Base-by-base conservation (phyloP, 1,140 invertebrate species). In the Zaprionus nigranus region DNA sequence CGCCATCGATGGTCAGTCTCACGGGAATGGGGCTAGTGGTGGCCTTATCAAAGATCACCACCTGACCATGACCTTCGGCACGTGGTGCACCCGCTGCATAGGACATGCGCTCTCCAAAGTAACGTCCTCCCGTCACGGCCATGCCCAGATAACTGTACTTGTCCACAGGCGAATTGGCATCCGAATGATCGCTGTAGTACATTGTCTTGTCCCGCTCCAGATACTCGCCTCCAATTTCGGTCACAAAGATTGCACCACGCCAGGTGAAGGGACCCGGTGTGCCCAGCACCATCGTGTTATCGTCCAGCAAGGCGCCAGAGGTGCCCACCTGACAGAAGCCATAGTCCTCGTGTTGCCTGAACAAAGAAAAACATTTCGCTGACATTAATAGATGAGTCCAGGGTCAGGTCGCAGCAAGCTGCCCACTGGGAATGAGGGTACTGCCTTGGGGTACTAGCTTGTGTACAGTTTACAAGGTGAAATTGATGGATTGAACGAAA, bases 321-420 rank as follows among this genome's bases (percentile, higher is more conserved):
- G 97, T 98, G 9, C 98, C 98, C 46, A 97, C 97, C 94, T 99
- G 98, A 93, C 98, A 99, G 90, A 96, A 97, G 1, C 97, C 97
- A 92, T 96, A 98, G 90, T 98, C 96, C 93, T 97, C 96, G 86
- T 98, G 97, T 77, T 87, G 80, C 34, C 91, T 92, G 72, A 3
- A 26, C 13, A 12, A 17, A 9, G 6, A 13, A 49, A 6, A 11
- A 43, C 13, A 3, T 15, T 34, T 46, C 1, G 51, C 34, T 62
- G 78, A 78, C 81, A 78, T 61, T 75, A 81, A 81, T 49, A 59
- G 78, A 83, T 72, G 81, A 79, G 77, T 77, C 63, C 81, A 80
- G 77, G 81, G 73, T 80, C 77, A 82, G 78, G 34, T 34, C 7
- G 11, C n/a, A 12, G 24, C 59, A 17, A n/a, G 59, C 15, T 13